phyloP scores from a whole-genome alignment of 1,140 invertebrate species.

The Ostrea denselamellosa region DNA sequence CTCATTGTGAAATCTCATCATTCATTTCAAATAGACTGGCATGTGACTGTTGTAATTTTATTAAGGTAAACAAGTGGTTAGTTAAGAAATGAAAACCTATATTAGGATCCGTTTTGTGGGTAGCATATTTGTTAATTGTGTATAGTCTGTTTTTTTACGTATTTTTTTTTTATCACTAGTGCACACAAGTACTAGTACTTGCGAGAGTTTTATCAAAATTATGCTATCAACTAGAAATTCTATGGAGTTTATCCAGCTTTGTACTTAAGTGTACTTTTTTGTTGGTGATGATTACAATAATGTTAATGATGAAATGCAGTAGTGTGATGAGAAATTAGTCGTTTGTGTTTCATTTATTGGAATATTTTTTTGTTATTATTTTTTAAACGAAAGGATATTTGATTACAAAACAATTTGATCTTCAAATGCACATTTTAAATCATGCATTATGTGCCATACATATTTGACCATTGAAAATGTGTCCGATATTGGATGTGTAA shows the following conservation, averaged over 20 bases:
- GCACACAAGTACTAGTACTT: background rate
- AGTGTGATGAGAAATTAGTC: too few relatives aligned
- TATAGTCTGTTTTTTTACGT: background rate
- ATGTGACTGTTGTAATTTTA: too few relatives aligned
- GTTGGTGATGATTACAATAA: too few relatives aligned
- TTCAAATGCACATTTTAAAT: background rate
- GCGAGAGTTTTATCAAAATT: background rate
- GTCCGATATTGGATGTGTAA: background rate
- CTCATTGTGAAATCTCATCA: too few relatives aligned
- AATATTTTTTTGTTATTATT: too few relatives aligned
- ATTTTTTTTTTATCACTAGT: background rate
- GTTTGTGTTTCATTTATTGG: too few relatives aligned
- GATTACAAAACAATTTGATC: background rate
- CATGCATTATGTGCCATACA: conserved; percentile 19
- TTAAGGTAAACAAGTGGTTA: too few relatives aligned
- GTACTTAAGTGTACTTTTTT: background rate
- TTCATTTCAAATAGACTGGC: too few relatives aligned
- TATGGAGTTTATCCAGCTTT: background rate
- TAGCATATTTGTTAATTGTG: background rate
- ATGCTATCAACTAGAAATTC: background rate
- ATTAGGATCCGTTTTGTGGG: background rate
- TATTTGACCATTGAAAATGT: conserved; percentile 4
- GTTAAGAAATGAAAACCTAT: background rate
- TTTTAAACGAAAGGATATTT: too few relatives aligned
- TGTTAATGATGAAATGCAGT: too few relatives aligned